Conservation (phyloP, 2,113 vertebrate species). For the Syngnathoides biaculeatus region DNA sequence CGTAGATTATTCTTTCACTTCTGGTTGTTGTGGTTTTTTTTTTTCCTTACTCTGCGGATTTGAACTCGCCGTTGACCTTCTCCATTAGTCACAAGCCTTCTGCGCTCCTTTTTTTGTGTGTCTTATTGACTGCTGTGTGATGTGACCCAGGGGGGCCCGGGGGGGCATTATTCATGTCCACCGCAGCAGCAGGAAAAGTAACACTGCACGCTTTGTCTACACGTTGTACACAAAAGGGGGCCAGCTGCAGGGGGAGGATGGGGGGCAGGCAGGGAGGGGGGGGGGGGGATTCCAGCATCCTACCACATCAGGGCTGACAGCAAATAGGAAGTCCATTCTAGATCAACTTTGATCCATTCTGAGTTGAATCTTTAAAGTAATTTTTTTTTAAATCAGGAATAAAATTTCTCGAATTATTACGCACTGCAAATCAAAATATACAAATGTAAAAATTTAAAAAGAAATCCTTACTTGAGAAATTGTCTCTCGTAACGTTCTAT, state of each 20-base stretch:
- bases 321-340: conserved; percentile 18
- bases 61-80: conserved; percentile 16
- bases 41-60: conserved; percentile 18
- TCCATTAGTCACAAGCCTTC: conserved; percentile 43
- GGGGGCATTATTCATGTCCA: conserved; percentile 57
- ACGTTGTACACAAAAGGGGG: conserved; percentile 32
- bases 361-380: no score
- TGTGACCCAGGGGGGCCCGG: conserved; percentile 58
- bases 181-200: conserved; percentile 48
- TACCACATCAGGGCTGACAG: conserved; percentile 8
- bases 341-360: no score
- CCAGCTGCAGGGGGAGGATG: background rate
- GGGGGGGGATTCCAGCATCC: background rate
- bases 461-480: no score
- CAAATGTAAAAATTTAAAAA: no score
- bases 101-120: conserved; percentile 19
- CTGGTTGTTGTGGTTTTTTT: background rate
- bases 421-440: no score
- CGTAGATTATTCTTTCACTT: background rate
- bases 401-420: no score
- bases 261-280: no score
- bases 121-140: conserved; percentile 53
- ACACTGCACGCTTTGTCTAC: conserved; percentile 36
- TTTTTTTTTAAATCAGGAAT: background rate
- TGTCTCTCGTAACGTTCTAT: no score